Conservation (phyloP, 2,113 vertebrate genomes). For the Pollimyrus isidori region DNA sequence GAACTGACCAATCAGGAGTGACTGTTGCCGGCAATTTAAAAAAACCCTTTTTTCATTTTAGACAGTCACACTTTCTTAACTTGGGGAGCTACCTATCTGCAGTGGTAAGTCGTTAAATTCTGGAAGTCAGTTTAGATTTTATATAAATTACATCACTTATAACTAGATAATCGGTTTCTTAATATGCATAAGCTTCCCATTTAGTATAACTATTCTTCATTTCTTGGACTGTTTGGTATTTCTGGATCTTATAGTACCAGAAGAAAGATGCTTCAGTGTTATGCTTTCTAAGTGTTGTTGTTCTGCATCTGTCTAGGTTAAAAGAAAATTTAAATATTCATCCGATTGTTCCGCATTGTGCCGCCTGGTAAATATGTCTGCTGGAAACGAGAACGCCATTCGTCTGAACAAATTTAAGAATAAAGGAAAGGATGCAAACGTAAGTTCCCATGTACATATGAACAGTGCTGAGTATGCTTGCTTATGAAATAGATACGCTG, state of each 20-base stretch:
- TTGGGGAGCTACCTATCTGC: not conserved
- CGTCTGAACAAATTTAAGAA: constrained; percentile 86
- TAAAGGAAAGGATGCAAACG: constrained; percentile 75
- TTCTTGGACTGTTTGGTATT: not conserved
- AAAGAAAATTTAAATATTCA: not conserved
- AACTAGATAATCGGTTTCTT: not conserved
- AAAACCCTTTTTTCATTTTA: constrained; percentile 31
- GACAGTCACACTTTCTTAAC: not conserved
- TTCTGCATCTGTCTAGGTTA: not conserved
- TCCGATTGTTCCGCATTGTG: not conserved
- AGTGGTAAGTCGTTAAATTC: not conserved
- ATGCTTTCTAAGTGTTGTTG: not conserved
- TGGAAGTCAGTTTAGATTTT: not conserved
- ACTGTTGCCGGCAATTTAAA: constrained; percentile 75
- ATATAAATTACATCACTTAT: not conserved
- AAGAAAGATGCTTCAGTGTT: not conserved
- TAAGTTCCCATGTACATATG: constrained; percentile 21
- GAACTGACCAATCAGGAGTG: constrained; percentile 77
- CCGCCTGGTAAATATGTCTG: constrained; percentile 64
- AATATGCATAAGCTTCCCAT: not conserved
- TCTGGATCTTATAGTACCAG: not conserved
- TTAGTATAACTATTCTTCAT: not conserved
- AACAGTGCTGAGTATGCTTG: not conserved
- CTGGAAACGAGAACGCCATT: constrained; percentile 58
- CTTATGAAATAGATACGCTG: not conserved